Conservation (phyloP, 2,797 vertebrate species). For the Bufotes viridis region DNA sequence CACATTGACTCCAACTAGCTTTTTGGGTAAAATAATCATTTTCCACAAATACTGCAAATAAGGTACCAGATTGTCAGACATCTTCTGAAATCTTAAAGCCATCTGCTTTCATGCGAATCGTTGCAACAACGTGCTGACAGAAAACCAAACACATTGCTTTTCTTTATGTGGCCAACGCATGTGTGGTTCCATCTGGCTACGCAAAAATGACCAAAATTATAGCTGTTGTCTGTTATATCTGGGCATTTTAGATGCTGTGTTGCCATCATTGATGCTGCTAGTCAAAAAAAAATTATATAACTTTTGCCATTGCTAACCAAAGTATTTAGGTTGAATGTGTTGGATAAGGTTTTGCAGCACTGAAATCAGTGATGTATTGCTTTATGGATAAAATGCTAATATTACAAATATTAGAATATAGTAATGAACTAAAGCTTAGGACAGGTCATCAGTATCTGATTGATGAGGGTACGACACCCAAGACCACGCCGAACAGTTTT, state of each 20-base stretch:
- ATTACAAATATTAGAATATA: too few relatives aligned
- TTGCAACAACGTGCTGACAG: background rate
- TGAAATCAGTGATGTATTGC: background rate
- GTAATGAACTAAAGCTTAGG: too few relatives aligned
- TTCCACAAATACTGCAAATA: background rate
- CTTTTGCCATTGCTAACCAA: background rate
- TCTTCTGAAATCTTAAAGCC: background rate
- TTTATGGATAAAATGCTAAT: background rate
- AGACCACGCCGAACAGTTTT: too few relatives aligned
- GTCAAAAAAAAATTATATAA: background rate
- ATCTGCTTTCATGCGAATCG: background rate
- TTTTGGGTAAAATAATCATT: background rate
- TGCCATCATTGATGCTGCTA: background rate
- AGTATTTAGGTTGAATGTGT: background rate
- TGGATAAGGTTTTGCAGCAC: background rate
- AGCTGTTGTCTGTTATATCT: background rate
- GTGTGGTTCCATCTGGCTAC: background rate
- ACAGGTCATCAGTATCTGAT: too few relatives aligned
- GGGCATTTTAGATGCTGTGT: background rate
- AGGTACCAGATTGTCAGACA: background rate
- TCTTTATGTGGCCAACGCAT: background rate
- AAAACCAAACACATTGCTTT: background rate
- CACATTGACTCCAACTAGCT: background rate
- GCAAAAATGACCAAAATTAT: background rate
- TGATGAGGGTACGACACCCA: too few relatives aligned